Conservation (phyloP, 2,888 invertebrate species). For the Lacanobia wlatinum region DNA sequence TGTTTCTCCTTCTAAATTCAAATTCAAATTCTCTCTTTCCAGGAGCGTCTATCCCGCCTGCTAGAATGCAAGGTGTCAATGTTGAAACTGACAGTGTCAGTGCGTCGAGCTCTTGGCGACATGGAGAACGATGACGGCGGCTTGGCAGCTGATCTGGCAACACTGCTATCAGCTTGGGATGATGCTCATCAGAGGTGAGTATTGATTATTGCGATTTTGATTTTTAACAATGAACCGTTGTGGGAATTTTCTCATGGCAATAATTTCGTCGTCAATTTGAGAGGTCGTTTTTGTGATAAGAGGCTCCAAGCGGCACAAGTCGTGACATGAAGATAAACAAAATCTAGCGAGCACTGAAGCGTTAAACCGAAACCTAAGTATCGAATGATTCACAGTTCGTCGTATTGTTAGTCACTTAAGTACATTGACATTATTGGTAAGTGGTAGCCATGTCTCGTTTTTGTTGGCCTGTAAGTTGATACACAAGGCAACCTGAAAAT, state of each 20-base stretch:
- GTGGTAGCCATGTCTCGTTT: slow-evolving; percentile 16
- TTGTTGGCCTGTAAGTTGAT: slow-evolving; percentile 13
- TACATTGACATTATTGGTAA: slow-evolving; percentile 29
- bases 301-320: background rate
- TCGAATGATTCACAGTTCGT: slow-evolving; percentile 41
- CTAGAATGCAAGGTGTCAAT: slow-evolving; percentile 91
- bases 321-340: slow-evolving; percentile 29
- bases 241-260: background rate
- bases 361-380: slow-evolving; percentile 26
- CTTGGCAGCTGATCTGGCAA: slow-evolving; percentile 92
- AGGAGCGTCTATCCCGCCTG: slow-evolving; percentile 89
- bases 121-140: slow-evolving; percentile 84
- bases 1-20: background rate
- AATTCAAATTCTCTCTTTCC: slow-evolving; percentile 61
- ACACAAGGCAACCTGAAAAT: slow-evolving; percentile 2
- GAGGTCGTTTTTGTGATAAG: background rate
- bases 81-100: slow-evolving; percentile 90
- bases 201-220: background rate
- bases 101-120: slow-evolving; percentile 90
- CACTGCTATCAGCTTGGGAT: slow-evolving; percentile 93
- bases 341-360: slow-evolving; percentile 29
- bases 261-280: background rate
- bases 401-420: slow-evolving; percentile 42
- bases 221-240: background rate
- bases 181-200: slow-evolving; percentile 92